These are phyloP conservation scores for Hydriomena furcata DNA, from an alignment of 2,888 invertebrate genomes.

Conservation along the genomic window DNA sequence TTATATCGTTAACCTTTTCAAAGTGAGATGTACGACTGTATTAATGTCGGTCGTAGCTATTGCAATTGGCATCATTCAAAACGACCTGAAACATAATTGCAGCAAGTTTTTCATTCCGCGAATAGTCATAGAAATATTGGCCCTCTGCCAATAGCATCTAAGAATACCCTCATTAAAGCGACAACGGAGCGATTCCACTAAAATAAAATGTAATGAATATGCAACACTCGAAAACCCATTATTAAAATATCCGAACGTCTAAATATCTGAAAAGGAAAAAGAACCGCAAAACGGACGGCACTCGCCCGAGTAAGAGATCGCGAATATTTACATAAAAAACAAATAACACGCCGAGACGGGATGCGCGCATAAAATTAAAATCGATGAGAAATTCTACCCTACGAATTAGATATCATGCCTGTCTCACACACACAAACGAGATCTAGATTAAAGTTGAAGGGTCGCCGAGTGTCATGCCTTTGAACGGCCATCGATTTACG, in stretches of 20 bases:
- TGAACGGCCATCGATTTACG: conserved; percentile 35
- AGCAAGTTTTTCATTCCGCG: conserved; percentile 28
- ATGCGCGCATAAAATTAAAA: conserved; percentile 83
- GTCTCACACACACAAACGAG: conserved; percentile 66
- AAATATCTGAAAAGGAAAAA: conserved; percentile 66
- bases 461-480: conserved; percentile 44
- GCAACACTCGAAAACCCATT: conserved; percentile 56
- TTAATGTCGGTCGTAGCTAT: conserved; percentile 13
- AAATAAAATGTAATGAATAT: conserved; percentile 44
- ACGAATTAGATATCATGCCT: conserved; percentile 81
- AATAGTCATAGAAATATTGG: conserved; percentile 35
- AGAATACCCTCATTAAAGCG: conserved; percentile 35
- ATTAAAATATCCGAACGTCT: conserved; percentile 64
- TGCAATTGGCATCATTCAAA: conserved; percentile 23
- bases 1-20: conserved; percentile 49
- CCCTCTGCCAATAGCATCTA: conserved; percentile 32
- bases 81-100: conserved; percentile 21
- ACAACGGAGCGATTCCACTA: conserved; percentile 28
- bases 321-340: conserved; percentile 82
- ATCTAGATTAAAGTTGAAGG: conserved; percentile 72
- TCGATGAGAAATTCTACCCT: conserved; percentile 82
- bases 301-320: conserved; percentile 74
- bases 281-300: conserved; percentile 67
- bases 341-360: conserved; percentile 79
- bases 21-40: conserved; percentile 22